Conservation (phyloP, 2,113 vertebrate genomes). For the Sebastes schlegelii region DNA sequence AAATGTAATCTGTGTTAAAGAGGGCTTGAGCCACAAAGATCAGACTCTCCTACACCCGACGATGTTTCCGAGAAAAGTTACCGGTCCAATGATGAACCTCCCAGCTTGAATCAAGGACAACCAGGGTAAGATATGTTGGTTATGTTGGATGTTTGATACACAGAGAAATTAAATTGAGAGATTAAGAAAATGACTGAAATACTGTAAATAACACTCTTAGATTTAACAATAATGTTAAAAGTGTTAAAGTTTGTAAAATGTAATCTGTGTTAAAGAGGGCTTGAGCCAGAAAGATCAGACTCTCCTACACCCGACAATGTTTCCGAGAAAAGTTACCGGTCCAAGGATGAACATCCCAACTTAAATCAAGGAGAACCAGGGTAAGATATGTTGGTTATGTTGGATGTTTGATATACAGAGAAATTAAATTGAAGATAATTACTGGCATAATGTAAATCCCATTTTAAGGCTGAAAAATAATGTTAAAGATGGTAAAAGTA, state of each 20-base stretch:
- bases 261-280: background rate
- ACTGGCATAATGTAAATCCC: background rate
- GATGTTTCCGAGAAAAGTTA: background rate
- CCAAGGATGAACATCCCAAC: background rate
- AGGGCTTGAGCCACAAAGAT: background rate
- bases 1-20: background rate
- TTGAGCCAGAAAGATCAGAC: background rate
- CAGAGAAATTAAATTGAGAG: no score
- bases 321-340: background rate
- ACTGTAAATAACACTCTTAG: background rate
- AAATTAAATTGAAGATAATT: background rate
- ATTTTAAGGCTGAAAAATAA: background rate
- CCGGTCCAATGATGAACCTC: background rate
- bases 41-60: background rate
- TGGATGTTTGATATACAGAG: no score
- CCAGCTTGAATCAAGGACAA: fast-evolving
- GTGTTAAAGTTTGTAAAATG: background rate
- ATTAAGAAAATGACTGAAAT: no score
- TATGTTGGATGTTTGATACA: background rate
- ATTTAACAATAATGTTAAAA: background rate
- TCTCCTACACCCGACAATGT: background rate
- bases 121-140: background rate
- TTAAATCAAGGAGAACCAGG: background rate
- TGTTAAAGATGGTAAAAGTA: background rate
- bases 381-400: background rate